Percentiles rank a stretch among this genome's conserved stretches.
Evolutionary conservation across 2,113 vertebrate genomes (phyloP).

Genomic region (Dolichallabes microphthalmus): DNA sequence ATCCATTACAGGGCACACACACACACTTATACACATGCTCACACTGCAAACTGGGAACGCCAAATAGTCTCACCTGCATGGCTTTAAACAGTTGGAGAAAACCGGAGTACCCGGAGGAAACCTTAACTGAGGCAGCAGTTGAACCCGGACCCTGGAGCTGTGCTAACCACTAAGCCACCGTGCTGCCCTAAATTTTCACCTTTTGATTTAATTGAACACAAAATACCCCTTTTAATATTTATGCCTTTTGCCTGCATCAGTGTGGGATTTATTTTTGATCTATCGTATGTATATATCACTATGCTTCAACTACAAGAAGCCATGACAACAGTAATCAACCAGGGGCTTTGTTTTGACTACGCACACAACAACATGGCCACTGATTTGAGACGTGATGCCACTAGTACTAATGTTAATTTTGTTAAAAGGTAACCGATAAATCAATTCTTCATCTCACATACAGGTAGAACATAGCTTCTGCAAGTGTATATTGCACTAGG

Average conservation of each 20-base stretch:
- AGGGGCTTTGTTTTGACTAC: slow-evolving; percentile 57
- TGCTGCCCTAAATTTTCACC: too few relatives aligned
- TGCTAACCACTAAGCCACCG: too few relatives aligned
- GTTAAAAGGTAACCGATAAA: slow-evolving; percentile 67
- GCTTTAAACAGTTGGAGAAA: too few relatives aligned
- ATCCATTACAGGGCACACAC: too few relatives aligned
- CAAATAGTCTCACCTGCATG: too few relatives aligned
- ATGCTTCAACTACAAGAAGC: slow-evolving; percentile 37
- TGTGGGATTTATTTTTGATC: slow-evolving; percentile 49
- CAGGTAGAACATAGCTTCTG: slow-evolving; percentile 11
- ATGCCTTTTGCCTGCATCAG: slow-evolving; percentile 7
- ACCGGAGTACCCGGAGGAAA: too few relatives aligned
- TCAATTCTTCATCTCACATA: slow-evolving; percentile 50
- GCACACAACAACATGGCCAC: slow-evolving; percentile 49
- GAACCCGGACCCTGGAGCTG: too few relatives aligned
- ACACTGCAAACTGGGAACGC: too few relatives aligned
- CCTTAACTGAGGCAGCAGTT: too few relatives aligned
- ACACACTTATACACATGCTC: too few relatives aligned
- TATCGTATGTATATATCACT: background rate
- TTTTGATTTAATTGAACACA: background rate
- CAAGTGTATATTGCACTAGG: slow-evolving; percentile 27
- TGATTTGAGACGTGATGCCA: slow-evolving; percentile 56
- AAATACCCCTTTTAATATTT: background rate
- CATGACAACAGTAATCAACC: slow-evolving; percentile 49
- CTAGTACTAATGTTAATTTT: slow-evolving; percentile 59